phyloP scores from a whole-genome alignment of 2,888 invertebrate species.

The Apamea monoglypha region DNA sequence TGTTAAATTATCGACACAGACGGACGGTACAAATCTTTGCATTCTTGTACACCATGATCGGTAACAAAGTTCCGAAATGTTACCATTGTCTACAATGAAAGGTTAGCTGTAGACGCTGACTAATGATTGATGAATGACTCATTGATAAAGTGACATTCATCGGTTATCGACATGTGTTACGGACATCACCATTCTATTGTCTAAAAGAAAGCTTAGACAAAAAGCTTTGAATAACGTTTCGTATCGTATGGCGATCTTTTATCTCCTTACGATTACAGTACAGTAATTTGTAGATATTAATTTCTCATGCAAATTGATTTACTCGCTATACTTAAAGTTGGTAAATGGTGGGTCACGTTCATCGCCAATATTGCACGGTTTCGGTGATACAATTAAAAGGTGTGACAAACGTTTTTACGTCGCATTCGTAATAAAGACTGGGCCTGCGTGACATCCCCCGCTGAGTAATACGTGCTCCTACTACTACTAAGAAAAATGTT shows the following conservation, averaged over 20 bases:
- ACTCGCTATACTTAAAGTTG: conserved; percentile 6
- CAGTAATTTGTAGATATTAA: background rate
- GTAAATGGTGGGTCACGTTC: conserved; percentile 76
- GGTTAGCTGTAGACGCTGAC: conserved; percentile 77
- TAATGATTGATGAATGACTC: conserved; percentile 85
- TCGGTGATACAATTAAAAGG: conserved; percentile 80
- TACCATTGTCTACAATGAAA: conserved; percentile 77
- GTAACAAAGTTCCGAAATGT: conserved; percentile 71
- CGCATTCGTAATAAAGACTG: conserved; percentile 75
- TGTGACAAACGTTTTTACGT: conserved; percentile 76
- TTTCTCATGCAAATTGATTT: conserved; percentile 11
- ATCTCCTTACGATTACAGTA: conserved; percentile 14
- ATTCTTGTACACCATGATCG: conserved; percentile 65
- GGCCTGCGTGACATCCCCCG: conserved; percentile 78
- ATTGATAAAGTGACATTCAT: conserved; percentile 80
- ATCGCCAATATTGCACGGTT: conserved; percentile 74
- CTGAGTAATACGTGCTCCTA: conserved; percentile 84
- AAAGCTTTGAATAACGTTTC: conserved; percentile 43
- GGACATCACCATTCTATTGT: conserved; percentile 68
- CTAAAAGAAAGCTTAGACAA: conserved; percentile 62
- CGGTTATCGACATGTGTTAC: conserved; percentile 74
- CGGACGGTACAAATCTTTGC: conserved; percentile 60
- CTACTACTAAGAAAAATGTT: conserved; percentile 86
- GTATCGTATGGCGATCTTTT: conserved; percentile 34
- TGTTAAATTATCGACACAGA: conserved; percentile 11